Evolutionary conservation across 2,888 invertebrate species (phyloP).

Genomic region (Agapostemon virescens): DNA sequence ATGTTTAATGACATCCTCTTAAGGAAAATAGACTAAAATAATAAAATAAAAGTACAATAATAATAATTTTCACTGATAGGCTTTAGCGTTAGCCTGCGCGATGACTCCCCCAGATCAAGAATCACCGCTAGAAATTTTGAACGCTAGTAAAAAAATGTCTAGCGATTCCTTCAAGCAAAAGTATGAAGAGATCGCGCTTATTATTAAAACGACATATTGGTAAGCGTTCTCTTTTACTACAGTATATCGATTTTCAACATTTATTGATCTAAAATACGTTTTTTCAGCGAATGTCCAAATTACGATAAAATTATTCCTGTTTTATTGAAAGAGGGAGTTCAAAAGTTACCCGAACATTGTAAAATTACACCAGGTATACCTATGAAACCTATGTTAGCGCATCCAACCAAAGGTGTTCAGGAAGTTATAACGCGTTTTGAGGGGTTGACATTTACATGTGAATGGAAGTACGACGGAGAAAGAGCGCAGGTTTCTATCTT

Average conservation of each 20-base stretch:
- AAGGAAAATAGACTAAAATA: background rate
- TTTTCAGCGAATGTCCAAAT: constrained; percentile 94
- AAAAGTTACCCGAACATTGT: constrained; percentile 89
- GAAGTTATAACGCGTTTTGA: constrained; percentile 92
- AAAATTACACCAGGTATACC: constrained; percentile 95
- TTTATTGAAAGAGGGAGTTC: constrained; percentile 88
- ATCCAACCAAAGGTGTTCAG: constrained; percentile 96
- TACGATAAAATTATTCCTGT: constrained; percentile 92
- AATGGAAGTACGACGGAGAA: constrained; percentile 99
- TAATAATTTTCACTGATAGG: constrained; percentile 81
- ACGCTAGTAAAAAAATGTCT: constrained; percentile 84
- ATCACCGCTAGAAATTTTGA: constrained; percentile 84
- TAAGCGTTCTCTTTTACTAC: constrained; percentile 74
- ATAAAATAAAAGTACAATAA: no score
- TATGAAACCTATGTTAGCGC: constrained; percentile 98
- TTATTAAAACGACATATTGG: constrained; percentile 96
- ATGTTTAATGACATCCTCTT: background rate
- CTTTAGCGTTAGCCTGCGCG: constrained; percentile 94
- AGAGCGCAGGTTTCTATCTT: constrained; percentile 89
- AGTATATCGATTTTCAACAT: background rate
- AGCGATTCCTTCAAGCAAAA: constrained; percentile 88
- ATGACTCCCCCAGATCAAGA: constrained; percentile 89
- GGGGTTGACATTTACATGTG: constrained; percentile 95
- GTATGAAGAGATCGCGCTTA: constrained; percentile 88
- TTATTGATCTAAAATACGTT: constrained; percentile 12